Evolutionary conservation across 2,888 invertebrate genomes (phyloP), one percentile per base, ranked within the genome.

Genomic region (Noctua pronuba): DNA sequence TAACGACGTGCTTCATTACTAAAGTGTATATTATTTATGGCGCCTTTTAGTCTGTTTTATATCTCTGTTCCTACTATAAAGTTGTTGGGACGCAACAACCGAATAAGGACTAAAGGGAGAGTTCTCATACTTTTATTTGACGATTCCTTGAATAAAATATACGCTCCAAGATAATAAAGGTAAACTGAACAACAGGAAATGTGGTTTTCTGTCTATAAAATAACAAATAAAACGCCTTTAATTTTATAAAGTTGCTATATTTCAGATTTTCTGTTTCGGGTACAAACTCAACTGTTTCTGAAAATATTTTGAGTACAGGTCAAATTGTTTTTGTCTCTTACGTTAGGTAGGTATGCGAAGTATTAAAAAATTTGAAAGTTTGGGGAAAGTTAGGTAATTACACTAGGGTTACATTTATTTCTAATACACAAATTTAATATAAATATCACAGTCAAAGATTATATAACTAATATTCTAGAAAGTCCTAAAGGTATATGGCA

Each of bases 361-460:
- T 80, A 82, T 89, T 86, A 86, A 86, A 86, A 87, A 79, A 35
- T 72, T 88, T 87, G 68, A 84, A 87, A 90, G 88, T 83, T 87
- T 85, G 83, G 88, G 84, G 86, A 86, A 79, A 87, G 84, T 85
- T 86, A 83, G 69, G 74, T 85, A 87, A 88, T 87, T 90, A 91
- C 83, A 83, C 90, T 93, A 95, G 82, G 92, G 88, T 93, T 95
- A 95, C 91, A 94, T 94, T 94, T 91, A 93, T 88, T 91, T 92
- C 95, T 96, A 96, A 94, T 95, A 95, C 95, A 95, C 94, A 94
- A 95, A 94, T 96, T 94, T 95, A 95, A 95, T 94, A 96, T 96
- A 96, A 96, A 96, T 96, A 96, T 96, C 96, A 96, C 96, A 96
- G 96, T 96, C 96, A 95, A 95, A 95, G 94, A 94, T 96, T 95